These are phyloP conservation scores for Austrofundulus limnaeus DNA, from an alignment of 2,113 vertebrate genomes.

Conservation along the genomic window DNA sequence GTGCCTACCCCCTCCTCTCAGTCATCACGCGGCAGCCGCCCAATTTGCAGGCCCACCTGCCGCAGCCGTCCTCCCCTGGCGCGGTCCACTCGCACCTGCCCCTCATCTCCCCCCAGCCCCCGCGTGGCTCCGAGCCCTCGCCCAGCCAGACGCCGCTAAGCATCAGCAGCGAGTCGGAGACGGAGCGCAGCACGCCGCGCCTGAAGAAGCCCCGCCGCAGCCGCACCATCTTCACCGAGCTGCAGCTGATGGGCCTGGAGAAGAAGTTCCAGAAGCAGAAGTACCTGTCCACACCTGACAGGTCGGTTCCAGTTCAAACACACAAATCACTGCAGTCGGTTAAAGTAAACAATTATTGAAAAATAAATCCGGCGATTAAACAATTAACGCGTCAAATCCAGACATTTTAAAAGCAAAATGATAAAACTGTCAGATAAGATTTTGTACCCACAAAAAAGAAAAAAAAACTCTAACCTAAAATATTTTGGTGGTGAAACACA, in stretches of 20 bases:
- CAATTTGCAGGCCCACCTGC: constrained; percentile 76
- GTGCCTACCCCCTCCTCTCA: constrained; percentile 89
- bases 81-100: constrained; percentile 73
- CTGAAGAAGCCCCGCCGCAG: constrained; percentile 94
- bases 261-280: constrained; percentile 99
- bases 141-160: constrained; percentile 81
- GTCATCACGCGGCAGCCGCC: constrained; percentile 91
- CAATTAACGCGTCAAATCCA: background rate
- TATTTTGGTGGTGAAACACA: background rate
- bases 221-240: constrained; percentile 96
- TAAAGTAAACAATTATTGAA: background rate
- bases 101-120: constrained; percentile 55
- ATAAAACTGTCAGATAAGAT: background rate
- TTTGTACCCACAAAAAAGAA: background rate
- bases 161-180: constrained; percentile 93
- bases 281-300: constrained; percentile 96
- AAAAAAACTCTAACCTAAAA: constrained; percentile 13
- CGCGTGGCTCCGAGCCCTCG: constrained; percentile 59
- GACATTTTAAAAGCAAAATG: background rate
- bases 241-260: constrained; percentile 98
- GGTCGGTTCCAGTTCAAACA: constrained; percentile 76
- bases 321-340: background rate
- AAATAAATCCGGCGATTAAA: background rate
- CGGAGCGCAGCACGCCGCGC: constrained; percentile 82
- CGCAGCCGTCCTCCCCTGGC: constrained; percentile 71